phyloP scores from a whole-genome alignment of 35 echinoderm and acorn worm species.

The Heliocidaris erythrogramma region DNA sequence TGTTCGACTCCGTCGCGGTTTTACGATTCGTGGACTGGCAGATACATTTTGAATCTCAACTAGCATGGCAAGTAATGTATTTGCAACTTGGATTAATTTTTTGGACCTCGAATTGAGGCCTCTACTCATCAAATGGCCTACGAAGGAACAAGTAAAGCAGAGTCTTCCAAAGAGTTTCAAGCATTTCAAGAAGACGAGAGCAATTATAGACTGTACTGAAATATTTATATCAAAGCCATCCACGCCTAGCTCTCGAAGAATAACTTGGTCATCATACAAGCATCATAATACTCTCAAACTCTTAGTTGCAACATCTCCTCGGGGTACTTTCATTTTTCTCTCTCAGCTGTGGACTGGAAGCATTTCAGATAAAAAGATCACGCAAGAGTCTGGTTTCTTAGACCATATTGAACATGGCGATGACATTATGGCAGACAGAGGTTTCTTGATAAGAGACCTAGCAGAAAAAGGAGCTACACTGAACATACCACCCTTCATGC shows the following conservation, averaged over 20 bases:
- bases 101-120: slow-evolving; percentile 1
- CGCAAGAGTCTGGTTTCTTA: neutral
- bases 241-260: slow-evolving; percentile 12
- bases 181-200: slow-evolving; percentile 31
- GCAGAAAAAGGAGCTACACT: slow-evolving; percentile 34
- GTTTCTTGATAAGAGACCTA: slow-evolving; percentile 41
- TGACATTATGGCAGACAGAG: slow-evolving; percentile 49
- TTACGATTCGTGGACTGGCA: neutral
- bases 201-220: slow-evolving; percentile 49
- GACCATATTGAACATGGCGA: slow-evolving; percentile 26
- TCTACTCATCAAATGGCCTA: slow-evolving; percentile 43
- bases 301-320: slow-evolving; percentile 23
- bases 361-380: neutral
- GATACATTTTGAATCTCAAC: neutral
- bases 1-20: neutral
- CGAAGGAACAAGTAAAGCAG: neutral
- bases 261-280: slow-evolving; percentile 38
- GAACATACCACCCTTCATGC: slow-evolving; percentile 25
- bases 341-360: neutral
- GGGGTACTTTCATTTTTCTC: slow-evolving; percentile 27
- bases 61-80: neutral
- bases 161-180: neutral
- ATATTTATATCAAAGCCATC: slow-evolving; percentile 46
- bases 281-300: slow-evolving; percentile 47
- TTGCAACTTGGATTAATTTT: slow-evolving; percentile 4